These are phyloP conservation scores for Rhabdomys pumilio DNA, from an alignment of 2,797 vertebrate species.

Conservation along the genomic window DNA sequence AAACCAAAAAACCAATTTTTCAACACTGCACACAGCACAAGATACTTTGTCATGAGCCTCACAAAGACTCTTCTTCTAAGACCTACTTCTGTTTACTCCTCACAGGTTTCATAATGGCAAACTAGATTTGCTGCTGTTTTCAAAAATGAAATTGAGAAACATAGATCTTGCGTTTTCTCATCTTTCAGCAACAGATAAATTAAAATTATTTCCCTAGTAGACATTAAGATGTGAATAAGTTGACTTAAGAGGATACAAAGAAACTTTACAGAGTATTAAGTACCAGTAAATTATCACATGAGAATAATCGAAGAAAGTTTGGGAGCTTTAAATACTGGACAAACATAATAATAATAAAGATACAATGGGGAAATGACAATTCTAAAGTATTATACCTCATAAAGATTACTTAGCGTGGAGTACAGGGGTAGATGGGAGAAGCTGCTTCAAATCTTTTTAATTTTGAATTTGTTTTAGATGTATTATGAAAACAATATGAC, in stretches of 20 bases:
- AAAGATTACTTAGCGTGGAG: neutral
- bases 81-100: neutral
- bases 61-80: neutral
- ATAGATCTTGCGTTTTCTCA: neutral
- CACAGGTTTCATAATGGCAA: neutral
- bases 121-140: slow-evolving; percentile 14
- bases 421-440: neutral
- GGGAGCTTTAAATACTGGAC: neutral
- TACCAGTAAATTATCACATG: neutral
- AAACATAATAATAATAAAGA: neutral
- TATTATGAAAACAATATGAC: neutral
- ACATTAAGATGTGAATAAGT: neutral
- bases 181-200: neutral
- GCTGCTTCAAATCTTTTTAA: neutral
- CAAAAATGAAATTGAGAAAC: slow-evolving; percentile 40
- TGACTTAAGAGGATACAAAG: neutral
- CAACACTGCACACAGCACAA: neutral
- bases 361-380: neutral
- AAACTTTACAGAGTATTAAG: neutral
- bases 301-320: neutral
- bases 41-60: neutral
- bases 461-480: neutral
- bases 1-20: neutral
- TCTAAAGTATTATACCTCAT: neutral
- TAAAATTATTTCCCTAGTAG: neutral